Base-by-base conservation (phyloP, 2,113 vertebrate species). In the Osmerus mordax region DNA sequence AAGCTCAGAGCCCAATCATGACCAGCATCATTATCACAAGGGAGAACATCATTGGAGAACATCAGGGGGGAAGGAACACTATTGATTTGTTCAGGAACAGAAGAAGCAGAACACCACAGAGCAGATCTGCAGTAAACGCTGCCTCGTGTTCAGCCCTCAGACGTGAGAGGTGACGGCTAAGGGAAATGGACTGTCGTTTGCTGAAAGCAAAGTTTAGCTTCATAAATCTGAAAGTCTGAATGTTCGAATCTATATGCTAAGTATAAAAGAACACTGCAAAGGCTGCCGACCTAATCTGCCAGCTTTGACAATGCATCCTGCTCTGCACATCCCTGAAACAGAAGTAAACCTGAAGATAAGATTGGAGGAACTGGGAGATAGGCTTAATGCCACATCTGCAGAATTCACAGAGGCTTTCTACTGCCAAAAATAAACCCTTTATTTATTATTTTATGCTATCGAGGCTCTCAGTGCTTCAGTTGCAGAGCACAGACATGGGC, bases 1-100 rank as follows among this genome's bases (percentile, higher is more conserved):
- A 66, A 58, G 13, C 71, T 78, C 65, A 19, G 73, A 76, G 76
- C 77, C 87, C 82, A 84, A 21, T 83, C 82, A 68, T 55, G 74
- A 81, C 71, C 79, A 12, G 41, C 8, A 47, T 47, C 41, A 47
- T 47, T 47, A 47, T 9, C 41, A 47, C 41, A 47, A 9, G 8
- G 41, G 41, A 47, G 9, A 47, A 63, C 61, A 51, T 67, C 58
- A 36, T 73, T 67, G 80, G 67, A 69, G 60, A 83, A 76, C 82
- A 86, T 83, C 84, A 82, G 76, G 77, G 71, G 65, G 21, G 77
- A 82, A 8, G 25, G 3, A 14, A 32, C 4, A 32, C 15, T 63
- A 32, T 63, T 63, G 61, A 63, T 59, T 59, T 71, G 71, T 78
- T 74, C 72, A 71, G 47, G 64, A 2, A 19, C 25, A 8, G 55